Conservation (phyloP, 2,888 invertebrate species). For the Eristalis arbustorum region DNA sequence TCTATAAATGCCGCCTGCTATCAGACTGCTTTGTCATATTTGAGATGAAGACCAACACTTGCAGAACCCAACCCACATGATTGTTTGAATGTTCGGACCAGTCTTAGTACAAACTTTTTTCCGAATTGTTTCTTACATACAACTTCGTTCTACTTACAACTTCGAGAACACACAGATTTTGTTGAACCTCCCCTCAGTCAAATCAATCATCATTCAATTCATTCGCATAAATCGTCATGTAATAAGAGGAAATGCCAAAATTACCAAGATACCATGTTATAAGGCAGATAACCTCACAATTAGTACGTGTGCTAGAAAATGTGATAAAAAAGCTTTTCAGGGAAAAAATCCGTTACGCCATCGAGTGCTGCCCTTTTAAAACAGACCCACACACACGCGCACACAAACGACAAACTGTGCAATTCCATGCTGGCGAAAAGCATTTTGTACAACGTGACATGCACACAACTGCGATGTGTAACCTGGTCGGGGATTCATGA, state of each 20-base stretch:
- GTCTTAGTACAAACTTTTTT: no score
- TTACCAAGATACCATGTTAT: no score
- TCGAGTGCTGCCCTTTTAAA: conserved; percentile 1
- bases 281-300: neutral
- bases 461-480: conserved; percentile 7
- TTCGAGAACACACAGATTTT: no score
- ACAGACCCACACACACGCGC: neutral
- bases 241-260: neutral
- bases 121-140: no score
- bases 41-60: no score
- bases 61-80: no score
- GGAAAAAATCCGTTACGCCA: neutral
- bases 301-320: neutral
- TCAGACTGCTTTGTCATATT: no score
- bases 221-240: neutral
- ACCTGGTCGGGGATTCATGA: neutral
- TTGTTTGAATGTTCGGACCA: no score
- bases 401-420: neutral
- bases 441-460: conserved; percentile 15
- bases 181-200: no score
- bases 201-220: neutral
- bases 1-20: no score
- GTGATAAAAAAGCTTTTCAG: neutral
- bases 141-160: no score
- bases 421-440: neutral